Percentiles rank a stretch among this genome's conserved stretches.
Evolutionary conservation across 2,113 vertebrate species (phyloP).

Genomic region (Dendrocopos noguchii): DNA sequence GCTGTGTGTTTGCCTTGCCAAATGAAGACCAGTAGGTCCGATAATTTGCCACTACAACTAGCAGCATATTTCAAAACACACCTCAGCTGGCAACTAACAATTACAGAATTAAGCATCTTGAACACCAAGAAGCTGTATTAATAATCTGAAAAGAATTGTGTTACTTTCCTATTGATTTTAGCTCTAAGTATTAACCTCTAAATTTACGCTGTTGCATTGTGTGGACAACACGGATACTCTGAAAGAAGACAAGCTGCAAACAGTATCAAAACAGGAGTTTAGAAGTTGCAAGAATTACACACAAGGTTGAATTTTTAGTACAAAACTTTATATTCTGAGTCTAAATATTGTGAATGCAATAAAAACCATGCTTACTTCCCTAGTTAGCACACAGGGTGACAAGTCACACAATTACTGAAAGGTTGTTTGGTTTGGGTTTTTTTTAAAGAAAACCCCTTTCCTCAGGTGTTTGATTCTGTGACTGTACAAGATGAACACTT

Average conservation of each 20-base stretch:
- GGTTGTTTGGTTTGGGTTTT: too few species aligned
- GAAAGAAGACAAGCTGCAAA: background rate
- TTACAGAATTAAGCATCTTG: background rate
- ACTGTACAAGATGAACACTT: background rate
- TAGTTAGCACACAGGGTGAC: background rate
- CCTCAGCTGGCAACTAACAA: background rate
- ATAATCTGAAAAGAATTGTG: background rate
- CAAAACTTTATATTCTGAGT: background rate
- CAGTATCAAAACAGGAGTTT: background rate
- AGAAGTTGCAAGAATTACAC: background rate
- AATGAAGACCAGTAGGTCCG: background rate
- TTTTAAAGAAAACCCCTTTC: too few species aligned
- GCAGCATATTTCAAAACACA: background rate
- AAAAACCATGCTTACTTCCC: background rate
- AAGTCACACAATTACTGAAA: background rate
- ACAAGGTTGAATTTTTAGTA: background rate
- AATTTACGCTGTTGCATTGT: fast-evolving
- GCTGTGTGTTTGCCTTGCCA: background rate
- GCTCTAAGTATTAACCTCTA: background rate
- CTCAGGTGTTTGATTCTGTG: background rate
- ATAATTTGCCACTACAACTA: background rate
- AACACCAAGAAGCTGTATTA: background rate
- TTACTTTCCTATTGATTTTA: background rate
- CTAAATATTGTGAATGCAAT: background rate
- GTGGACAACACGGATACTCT: background rate